These are phyloP conservation scores for Fregetta grallaria DNA, from an alignment of 2,113 vertebrate genomes.

Conservation along the genomic window DNA sequence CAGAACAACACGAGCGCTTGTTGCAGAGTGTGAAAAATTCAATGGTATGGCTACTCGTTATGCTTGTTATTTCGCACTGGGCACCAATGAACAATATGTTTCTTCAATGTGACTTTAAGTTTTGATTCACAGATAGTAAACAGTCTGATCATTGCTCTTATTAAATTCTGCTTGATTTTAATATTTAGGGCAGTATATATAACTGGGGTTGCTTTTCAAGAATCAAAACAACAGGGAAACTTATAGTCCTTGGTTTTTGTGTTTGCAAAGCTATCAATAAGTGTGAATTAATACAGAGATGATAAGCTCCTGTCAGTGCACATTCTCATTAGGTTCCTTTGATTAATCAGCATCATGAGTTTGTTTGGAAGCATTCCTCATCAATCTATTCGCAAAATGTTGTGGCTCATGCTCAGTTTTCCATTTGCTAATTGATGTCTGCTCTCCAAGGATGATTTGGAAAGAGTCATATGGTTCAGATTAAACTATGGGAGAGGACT, in stretches of 20 bases:
- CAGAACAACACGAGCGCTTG: slow-evolving; percentile 77
- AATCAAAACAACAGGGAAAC: neutral
- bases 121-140: neutral
- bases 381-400: slow-evolving; percentile 33
- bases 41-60: slow-evolving; percentile 62
- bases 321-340: slow-evolving; percentile 19
- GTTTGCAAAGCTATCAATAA: neutral
- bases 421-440: neutral
- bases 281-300: neutral
- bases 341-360: slow-evolving; percentile 47
- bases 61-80: neutral
- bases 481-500: slow-evolving; percentile 1
- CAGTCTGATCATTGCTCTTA: neutral
- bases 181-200: neutral
- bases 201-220: neutral
- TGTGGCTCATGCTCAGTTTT: slow-evolving; percentile 24
- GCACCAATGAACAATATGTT: neutral
- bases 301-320: neutral
- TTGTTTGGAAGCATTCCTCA: slow-evolving; percentile 38
- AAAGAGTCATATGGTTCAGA: neutral
- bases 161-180: neutral
- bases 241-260: neutral
- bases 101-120: neutral
- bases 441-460: neutral
- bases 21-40: slow-evolving; percentile 74